phyloP scores from a whole-genome alignment of 2,888 invertebrate genomes.

The Azorinus chamasolen region DNA sequence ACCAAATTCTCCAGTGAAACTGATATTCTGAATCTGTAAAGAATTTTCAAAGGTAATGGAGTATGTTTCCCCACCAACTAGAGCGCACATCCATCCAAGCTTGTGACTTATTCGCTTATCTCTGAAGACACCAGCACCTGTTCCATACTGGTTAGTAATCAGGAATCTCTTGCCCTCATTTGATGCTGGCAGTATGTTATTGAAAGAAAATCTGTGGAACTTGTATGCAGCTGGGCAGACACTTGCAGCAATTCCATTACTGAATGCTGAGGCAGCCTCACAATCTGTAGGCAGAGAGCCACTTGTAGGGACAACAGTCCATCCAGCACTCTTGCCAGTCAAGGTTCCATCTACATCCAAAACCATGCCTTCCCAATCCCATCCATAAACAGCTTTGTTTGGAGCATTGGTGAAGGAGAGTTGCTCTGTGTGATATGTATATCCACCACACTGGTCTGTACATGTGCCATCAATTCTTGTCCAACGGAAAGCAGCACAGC shows the following conservation, averaged over 20 bases:
- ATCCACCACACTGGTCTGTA: slow-evolving; percentile 74
- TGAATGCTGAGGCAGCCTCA: slow-evolving; percentile 53
- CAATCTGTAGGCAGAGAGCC: slow-evolving; percentile 66
- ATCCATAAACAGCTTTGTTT: slow-evolving; percentile 65
- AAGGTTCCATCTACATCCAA: slow-evolving; percentile 82
- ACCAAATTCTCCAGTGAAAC: slow-evolving; percentile 76
- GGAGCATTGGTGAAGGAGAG: slow-evolving; percentile 72
- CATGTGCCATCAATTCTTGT: slow-evolving; percentile 76
- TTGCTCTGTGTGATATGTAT: slow-evolving; percentile 62
- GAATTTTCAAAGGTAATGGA: slow-evolving; percentile 76
- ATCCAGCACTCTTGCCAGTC: slow-evolving; percentile 65
- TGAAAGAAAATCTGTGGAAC: slow-evolving; percentile 81
- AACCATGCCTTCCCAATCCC: slow-evolving; percentile 73
- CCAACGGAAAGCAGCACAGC: slow-evolving; percentile 65
- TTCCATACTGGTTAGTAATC: slow-evolving; percentile 76
- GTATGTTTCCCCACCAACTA: slow-evolving; percentile 71
- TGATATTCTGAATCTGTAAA: slow-evolving; percentile 80
- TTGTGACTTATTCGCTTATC: slow-evolving; percentile 79
- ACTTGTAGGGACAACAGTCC: slow-evolving; percentile 65
- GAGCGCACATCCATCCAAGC: slow-evolving; percentile 78
- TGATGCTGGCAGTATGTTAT: slow-evolving; percentile 71
- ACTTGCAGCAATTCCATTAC: slow-evolving; percentile 54
- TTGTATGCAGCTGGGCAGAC: slow-evolving; percentile 72
- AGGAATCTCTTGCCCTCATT: slow-evolving; percentile 72
- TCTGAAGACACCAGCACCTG: slow-evolving; percentile 63